Evolutionary conservation across 2,797 vertebrate species (phyloP).

Genomic region (Spinibarbus caldwelli): DNA sequence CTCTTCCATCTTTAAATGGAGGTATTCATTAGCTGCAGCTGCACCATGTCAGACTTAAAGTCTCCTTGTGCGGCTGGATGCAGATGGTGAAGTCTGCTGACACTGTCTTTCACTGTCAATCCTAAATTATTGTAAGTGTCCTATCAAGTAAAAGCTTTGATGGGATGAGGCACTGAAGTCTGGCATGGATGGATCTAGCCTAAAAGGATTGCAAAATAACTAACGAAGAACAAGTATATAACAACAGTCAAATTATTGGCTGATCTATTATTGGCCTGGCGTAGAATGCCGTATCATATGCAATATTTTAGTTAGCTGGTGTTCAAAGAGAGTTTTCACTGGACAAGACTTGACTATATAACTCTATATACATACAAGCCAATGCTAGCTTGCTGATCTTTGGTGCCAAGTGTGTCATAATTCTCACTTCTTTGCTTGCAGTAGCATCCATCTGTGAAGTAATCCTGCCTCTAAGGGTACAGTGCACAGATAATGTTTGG

Average conservation of each 20-base stretch:
- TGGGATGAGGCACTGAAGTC: slow-evolving; percentile 35
- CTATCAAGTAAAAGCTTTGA: slow-evolving; percentile 44
- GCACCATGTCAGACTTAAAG: slow-evolving; percentile 61
- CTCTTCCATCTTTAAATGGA: slow-evolving; percentile 56
- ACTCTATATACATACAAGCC: background rate
- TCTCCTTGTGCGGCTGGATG: slow-evolving; percentile 56
- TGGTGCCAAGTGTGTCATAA: slow-evolving; percentile 36
- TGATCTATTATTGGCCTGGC: background rate
- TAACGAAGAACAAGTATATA: background rate
- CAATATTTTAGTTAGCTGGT: slow-evolving; percentile 15
- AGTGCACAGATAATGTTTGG: slow-evolving; percentile 41
- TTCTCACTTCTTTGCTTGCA: slow-evolving; percentile 13
- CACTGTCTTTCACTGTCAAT: slow-evolving; percentile 50
- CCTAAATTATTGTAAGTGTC: slow-evolving; percentile 51
- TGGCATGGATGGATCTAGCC: slow-evolving; percentile 5
- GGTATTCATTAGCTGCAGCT: slow-evolving; percentile 66
- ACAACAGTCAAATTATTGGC: slow-evolving; percentile 7
- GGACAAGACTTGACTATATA: background rate
- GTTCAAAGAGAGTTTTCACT: slow-evolving; percentile 16
- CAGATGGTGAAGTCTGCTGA: slow-evolving; percentile 59
- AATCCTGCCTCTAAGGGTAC: slow-evolving; percentile 48
- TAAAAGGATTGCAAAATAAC: slow-evolving; percentile 14
- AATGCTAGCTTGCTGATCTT: background rate
- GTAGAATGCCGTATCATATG: slow-evolving; percentile 31
- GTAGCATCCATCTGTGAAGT: slow-evolving; percentile 38